A percentile compares a stretch with the other conserved stretches of the same genome.
phyloP scores from a whole-genome alignment of 2,113 vertebrate species.

The Microcebus ravelobensis region DNA sequence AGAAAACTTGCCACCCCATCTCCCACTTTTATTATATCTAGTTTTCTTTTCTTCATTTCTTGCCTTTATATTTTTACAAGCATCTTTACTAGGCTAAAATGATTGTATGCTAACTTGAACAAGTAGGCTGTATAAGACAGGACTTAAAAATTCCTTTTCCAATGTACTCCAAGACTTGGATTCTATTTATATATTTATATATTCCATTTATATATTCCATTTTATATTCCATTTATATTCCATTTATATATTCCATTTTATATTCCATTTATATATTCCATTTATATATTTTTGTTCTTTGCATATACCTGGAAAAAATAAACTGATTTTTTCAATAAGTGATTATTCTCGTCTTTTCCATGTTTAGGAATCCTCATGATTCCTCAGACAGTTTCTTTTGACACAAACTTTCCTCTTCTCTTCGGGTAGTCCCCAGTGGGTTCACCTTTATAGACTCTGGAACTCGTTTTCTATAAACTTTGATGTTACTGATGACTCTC shows the following conservation, averaged over 20 bases:
- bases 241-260: not conserved
- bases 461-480: slow-evolving; percentile 16
- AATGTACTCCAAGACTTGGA: not conserved
- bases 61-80: not conserved
- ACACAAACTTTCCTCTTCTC: slow-evolving; percentile 84
- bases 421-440: slow-evolving; percentile 86
- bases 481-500: not conserved
- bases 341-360: not conserved
- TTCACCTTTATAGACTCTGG: slow-evolving; percentile 90
- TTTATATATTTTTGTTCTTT: not conserved
- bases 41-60: not conserved
- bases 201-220: not conserved
- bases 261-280: not conserved
- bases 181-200: not conserved
- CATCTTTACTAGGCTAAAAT: not conserved
- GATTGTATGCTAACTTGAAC: not conserved
- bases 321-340: not conserved
- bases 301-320: not conserved
- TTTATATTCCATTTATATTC: no score
- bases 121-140: not conserved
- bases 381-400: slow-evolving; percentile 88
- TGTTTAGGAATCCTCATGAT: not conserved
- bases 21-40: not conserved
- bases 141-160: not conserved
- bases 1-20: not conserved